Base-by-base conservation (phyloP, 2,797 vertebrate species). In the Poeciliopsis paucimaculata region DNA sequence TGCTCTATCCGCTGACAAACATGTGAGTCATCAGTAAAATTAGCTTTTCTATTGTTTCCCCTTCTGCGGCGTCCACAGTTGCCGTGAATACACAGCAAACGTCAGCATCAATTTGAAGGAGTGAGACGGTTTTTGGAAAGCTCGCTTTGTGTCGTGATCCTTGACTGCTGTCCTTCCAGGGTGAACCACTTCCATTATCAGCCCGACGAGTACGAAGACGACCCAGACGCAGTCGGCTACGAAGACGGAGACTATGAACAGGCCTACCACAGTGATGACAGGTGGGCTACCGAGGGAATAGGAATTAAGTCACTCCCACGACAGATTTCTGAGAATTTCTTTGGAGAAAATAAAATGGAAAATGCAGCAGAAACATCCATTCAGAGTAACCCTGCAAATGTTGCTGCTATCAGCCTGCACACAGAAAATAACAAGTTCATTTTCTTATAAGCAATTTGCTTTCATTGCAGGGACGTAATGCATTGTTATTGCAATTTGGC, bases 181-280 rank as follows among this genome's bases (percentile, higher is more conserved):
- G 91, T 94, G 89, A 97, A 97, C 87, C 94, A 97, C 68, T 88
- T 95, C 81, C 91, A 89, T 7, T 96, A 96, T 0, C 95, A 96
- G 75, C 95, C 95, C 0, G 80, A 84, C 0, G 91, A 96, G 75
- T 97, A 90, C 1, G 92, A 91, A 78, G 95, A 96, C 36, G 96
- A 96, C 75, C 77, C 84, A 5, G 87, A 90, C 8, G 93, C 96
- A 0, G 93, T 91, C 2, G 95, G 92, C 84, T 97, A 96, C 86
- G 94, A 95, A 81, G 94, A 96, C 77, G 97, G 96, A 26, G 94
- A 96, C 90, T 97, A 97, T 18, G 89, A 90, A 86, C 95, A 96
- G 55, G 97, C 97, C 41, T 92, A 94, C 91, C 95, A 96, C 87
- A 95, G 95, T 66, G 97, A 96, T 49, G 97, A 95, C 95, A 98